Evolutionary conservation across 2,797 vertebrate genomes (phyloP).

Genomic region (Tarsius wallacei): DNA sequence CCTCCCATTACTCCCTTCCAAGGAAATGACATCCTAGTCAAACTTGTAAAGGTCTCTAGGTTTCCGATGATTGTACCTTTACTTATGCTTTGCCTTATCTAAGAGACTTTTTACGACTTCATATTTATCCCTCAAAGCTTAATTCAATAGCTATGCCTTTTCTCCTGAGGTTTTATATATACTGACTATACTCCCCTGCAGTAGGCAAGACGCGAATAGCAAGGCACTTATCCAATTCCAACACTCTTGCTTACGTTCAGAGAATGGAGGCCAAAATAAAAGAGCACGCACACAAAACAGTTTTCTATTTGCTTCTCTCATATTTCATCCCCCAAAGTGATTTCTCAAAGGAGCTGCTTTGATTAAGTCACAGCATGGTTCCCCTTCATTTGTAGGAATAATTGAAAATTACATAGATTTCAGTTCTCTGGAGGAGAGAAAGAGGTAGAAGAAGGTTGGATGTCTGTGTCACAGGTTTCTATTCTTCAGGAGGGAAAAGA

Average conservation of each 20-base stretch:
- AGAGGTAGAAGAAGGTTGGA: background rate
- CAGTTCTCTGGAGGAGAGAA: background rate
- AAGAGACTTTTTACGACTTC: background rate
- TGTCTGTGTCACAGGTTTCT: background rate
- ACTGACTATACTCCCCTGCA: background rate
- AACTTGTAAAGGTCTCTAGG: conserved; percentile 6
- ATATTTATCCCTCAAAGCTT: conserved; percentile 26
- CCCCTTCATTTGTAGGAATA: background rate
- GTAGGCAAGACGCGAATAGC: background rate
- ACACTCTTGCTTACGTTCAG: background rate
- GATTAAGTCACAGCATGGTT: conserved; percentile 3
- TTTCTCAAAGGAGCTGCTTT: background rate
- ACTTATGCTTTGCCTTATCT: background rate
- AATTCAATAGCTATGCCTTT: background rate
- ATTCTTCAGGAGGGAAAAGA: conserved; percentile 18
- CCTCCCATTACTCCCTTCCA: background rate
- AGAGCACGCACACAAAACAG: background rate
- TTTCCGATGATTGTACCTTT: conserved; percentile 48
- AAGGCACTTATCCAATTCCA: background rate
- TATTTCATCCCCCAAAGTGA: background rate
- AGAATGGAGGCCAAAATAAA: conserved; percentile 55
- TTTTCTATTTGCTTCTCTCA: conserved; percentile 1
- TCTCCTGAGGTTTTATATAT: conserved; percentile 1
- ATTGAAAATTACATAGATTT: conserved; percentile 19
- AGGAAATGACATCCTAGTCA: conserved; percentile 32